These are phyloP conservation scores for Bradypodion pumilum DNA, from an alignment of 2,797 vertebrate genomes.

Conservation along the genomic window DNA sequence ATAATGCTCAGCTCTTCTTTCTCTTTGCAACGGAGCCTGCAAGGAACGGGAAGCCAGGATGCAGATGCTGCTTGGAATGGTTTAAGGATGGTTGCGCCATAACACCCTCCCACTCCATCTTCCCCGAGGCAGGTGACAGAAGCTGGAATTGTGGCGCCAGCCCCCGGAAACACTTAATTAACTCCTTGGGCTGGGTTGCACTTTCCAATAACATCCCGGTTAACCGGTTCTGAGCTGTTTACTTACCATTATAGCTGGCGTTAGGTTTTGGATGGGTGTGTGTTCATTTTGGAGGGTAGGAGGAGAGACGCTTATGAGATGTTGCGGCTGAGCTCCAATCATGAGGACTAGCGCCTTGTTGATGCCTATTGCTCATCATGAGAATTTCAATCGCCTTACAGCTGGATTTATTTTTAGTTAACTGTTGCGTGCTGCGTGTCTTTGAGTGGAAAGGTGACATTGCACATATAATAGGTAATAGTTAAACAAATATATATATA, in stretches of 20 bases:
- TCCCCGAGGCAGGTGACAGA: constrained; percentile 14
- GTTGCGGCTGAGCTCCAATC: background rate
- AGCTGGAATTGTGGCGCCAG: constrained; percentile 41
- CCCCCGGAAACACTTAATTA: constrained; percentile 69
- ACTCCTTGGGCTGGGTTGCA: constrained; percentile 33
- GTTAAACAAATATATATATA: too few relatives aligned
- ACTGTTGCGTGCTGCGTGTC: too few relatives aligned
- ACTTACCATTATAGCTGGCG: constrained; percentile 15
- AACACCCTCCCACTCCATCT: background rate
- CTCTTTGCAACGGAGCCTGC: constrained; percentile 10
- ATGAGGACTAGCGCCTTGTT: constrained; percentile 1
- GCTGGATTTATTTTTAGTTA: background rate
- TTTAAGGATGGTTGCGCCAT: background rate
- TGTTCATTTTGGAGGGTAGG: too few relatives aligned
- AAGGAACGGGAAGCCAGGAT: background rate
- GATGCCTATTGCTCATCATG: background rate
- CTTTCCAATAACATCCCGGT: constrained; percentile 33
- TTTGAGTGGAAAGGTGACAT: too few relatives aligned
- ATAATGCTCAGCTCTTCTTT: background rate
- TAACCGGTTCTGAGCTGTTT: constrained; percentile 58
- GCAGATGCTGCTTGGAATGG: background rate
- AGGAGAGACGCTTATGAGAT: background rate
- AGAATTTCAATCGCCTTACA: background rate
- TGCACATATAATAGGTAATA: too few relatives aligned
- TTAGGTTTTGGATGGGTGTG: background rate